Percentiles rank a stretch among this genome's conserved stretches.
Conservation (phyloP, 1,140 invertebrate genomes). For the Drosophila melanica region DNA sequence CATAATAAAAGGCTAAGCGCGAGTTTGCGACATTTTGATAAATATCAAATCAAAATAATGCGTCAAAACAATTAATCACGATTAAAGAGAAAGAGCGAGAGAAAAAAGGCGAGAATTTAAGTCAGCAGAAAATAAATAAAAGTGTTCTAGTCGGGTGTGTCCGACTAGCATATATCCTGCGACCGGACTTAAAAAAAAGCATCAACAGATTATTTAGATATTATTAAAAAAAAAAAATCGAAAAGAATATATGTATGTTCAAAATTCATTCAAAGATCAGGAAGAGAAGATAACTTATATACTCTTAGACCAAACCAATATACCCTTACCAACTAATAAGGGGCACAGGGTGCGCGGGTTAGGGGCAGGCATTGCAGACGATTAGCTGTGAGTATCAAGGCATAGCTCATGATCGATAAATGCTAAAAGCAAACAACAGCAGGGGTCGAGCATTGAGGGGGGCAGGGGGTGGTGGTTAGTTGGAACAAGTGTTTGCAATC, state of each 20-base stretch:
- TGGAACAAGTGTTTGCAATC: constrained; percentile 71
- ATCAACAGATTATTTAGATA: too few relatives aligned
- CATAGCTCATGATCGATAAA: constrained; percentile 70
- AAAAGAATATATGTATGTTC: too few relatives aligned
- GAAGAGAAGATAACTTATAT: not conserved
- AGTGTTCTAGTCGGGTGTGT: not conserved
- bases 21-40: constrained; percentile 76
- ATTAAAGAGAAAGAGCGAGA: constrained; percentile 57
- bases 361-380: constrained; percentile 26
- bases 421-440: constrained; percentile 52
- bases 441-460: constrained; percentile 22
- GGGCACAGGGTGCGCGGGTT: not conserved
- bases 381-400: constrained; percentile 28
- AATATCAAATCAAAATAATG: constrained; percentile 82
- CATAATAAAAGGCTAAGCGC: constrained; percentile 79
- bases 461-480: constrained; percentile 5
- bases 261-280: too few relatives aligned
- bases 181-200: too few relatives aligned
- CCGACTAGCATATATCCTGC: too few relatives aligned
- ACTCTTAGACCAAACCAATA: too few relatives aligned
- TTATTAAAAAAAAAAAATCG: too few relatives aligned
- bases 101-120: constrained; percentile 7
- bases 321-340: too few relatives aligned
- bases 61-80: constrained; percentile 80
- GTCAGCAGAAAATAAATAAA: constrained; percentile 14